These are phyloP conservation scores for Trichonephila clavipes DNA, from an alignment of 1,140 invertebrate genomes.

Conservation along the genomic window DNA sequence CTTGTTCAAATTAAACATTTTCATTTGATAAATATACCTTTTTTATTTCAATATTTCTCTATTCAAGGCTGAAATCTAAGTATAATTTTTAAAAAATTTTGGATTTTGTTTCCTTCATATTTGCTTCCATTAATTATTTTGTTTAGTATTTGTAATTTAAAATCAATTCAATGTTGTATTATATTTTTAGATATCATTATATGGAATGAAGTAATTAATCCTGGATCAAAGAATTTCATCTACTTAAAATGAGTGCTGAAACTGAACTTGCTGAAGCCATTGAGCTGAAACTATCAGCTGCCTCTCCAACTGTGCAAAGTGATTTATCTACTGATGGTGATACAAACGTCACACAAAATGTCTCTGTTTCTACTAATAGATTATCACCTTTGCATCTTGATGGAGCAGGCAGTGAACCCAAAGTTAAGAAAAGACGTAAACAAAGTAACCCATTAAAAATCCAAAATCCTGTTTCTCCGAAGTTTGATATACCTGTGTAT, in stretches of 20 bases:
- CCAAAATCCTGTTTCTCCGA: constrained; percentile 59
- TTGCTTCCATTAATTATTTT: neutral
- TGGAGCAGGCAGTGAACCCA: constrained; percentile 49
- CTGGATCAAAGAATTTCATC: neutral
- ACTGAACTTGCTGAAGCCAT: constrained; percentile 49
- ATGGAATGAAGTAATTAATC: neutral
- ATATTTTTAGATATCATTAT: constrained; percentile 22
- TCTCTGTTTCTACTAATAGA: constrained; percentile 43
- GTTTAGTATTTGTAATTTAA: neutral
- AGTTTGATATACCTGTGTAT: constrained; percentile 52
- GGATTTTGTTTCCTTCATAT: neutral
- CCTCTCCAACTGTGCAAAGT: constrained; percentile 73
- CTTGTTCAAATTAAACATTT: too few relatives aligned
- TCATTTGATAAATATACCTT: too few relatives aligned
- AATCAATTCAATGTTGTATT: neutral
- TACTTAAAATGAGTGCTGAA: constrained; percentile 71
- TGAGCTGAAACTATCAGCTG: constrained; percentile 54
- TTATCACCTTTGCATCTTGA: constrained; percentile 12
- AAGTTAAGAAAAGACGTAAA: constrained; percentile 80
- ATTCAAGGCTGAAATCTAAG: too few relatives aligned
- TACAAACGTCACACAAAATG: constrained; percentile 25
- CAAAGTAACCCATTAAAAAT: constrained; percentile 80
- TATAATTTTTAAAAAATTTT: too few relatives aligned
- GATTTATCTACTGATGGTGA: constrained; percentile 68
- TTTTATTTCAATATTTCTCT: too few relatives aligned